Base-by-base conservation (phyloP, 2,797 vertebrate genomes). In the Ispidina lecontei region DNA sequence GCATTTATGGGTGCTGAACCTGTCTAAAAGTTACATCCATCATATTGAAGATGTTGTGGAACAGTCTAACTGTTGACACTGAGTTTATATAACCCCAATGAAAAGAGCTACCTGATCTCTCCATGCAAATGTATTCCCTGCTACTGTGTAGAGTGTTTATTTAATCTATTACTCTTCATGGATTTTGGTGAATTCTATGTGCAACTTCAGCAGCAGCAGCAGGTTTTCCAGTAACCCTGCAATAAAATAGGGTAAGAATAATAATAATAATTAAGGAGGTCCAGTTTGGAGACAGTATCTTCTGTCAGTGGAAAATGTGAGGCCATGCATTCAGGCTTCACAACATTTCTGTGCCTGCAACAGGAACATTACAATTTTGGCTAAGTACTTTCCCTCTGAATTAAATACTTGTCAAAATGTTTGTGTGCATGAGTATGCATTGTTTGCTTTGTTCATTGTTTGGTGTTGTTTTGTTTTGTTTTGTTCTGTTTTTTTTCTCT, bases 391-490 rank as follows among this genome's bases (percentile, higher is more conserved):
- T 49, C 10, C 5, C 3, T 2, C 2, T 44, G 9, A 88, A 56
- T 81, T 10, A 59, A 75, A 37, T 33, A n/a, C 25, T 19, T 76
- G 12, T 20, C 75, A 26, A 68, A 68, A 58, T 64, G 33, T 11
- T 77, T 69, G 16, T 67, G 14, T 71, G 5, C 1, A 1, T 25
- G 35, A 47, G 7, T 44, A 46, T 51, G 49, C 3, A 3, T 16
- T 4, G 20, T 76, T 82, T 52, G 16, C 20, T 73, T 73, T 25
- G 17, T 29, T 82, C 4, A 0, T 16, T 51, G 6, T 9, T 44
- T 8, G 0, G 22, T 28, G 69, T 44, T 4, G 0, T 28, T 28
- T 73, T 20, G 20, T 44, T 39, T 82, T 52, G 16, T 17, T 13
- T 73, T 73, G 20, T 29, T 82, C 51, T 7, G 0, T 25, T 28